Conservation (phyloP, 2,888 invertebrate species). For the Trissolcus brochymenae region DNA sequence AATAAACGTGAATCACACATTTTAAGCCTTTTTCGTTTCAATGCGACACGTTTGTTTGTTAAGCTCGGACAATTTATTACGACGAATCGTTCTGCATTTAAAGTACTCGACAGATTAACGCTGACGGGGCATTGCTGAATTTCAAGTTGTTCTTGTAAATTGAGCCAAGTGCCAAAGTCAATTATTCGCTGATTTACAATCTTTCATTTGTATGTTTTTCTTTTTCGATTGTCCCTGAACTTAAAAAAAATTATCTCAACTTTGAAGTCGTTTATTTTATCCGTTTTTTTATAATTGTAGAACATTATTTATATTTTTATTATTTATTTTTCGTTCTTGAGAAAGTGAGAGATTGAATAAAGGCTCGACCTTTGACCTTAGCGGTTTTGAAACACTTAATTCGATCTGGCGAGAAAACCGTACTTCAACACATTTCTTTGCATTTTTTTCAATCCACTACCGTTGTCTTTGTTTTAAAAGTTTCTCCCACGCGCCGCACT, state of each 20-base stretch:
- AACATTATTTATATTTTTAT: too few relatives aligned
- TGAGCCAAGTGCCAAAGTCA: constrained; percentile 17
- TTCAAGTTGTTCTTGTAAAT: constrained; percentile 24
- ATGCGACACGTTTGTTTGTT: constrained; percentile 17
- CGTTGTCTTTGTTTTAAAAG: constrained; percentile 33
- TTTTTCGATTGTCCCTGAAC: too few relatives aligned
- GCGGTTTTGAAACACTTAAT: neutral
- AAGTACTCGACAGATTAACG: constrained; percentile 23
- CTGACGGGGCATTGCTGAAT: constrained; percentile 14
- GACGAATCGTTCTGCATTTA: constrained; percentile 22
- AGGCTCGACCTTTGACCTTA: constrained; percentile 2
- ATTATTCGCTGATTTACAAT: constrained; percentile 8
- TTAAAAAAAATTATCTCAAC: too few relatives aligned
- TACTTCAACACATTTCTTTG: constrained; percentile 16
- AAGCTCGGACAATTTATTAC: constrained; percentile 14
- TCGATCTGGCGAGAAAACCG: constrained; percentile 17
- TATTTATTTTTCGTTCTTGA: neutral
- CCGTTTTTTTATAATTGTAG: too few relatives aligned
- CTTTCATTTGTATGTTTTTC: neutral
- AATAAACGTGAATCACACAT: constrained; percentile 25
- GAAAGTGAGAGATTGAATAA: constrained; percentile 2
- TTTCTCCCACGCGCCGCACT: constrained; percentile 33
- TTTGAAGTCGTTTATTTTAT: too few relatives aligned
- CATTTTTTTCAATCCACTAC: constrained; percentile 21
- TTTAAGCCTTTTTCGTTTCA: constrained; percentile 28